Conservation (phyloP, 1,140 invertebrate species). For the Plectrocnemia conspersa region DNA sequence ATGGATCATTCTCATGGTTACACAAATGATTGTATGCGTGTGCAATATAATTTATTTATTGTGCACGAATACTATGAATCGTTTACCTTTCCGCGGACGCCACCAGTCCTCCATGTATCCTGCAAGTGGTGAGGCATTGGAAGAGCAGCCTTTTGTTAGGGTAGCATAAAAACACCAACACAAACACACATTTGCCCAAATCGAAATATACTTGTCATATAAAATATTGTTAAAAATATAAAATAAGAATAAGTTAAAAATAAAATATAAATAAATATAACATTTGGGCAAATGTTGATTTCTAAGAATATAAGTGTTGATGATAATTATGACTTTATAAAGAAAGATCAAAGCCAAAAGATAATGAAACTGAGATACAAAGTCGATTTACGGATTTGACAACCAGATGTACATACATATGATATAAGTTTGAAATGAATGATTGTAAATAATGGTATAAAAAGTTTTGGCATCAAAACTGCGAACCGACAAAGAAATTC, state of each 20-base stretch:
- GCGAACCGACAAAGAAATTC: no score
- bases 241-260: background rate
- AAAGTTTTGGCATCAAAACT: no score
- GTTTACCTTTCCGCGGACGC: slow-evolving; percentile 88
- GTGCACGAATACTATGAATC: slow-evolving; percentile 6
- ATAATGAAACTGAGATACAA: no score
- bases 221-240: slow-evolving; percentile 6
- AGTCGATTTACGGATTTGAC: no score
- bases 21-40: no score
- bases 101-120: slow-evolving; percentile 95
- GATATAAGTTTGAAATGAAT: no score
- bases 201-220: slow-evolving; percentile 22
- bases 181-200: slow-evolving; percentile 34
- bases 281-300: slow-evolving; percentile 22
- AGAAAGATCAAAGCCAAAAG: slow-evolving; percentile 14
- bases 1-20: no score
- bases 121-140: slow-evolving; percentile 88
- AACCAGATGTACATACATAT: no score
- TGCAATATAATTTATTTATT: no score
- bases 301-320: slow-evolving; percentile 26
- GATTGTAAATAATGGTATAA: no score
- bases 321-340: slow-evolving; percentile 12
- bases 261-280: slow-evolving; percentile 4
- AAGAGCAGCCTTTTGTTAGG: slow-evolving; percentile 78
- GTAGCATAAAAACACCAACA: slow-evolving; percentile 51